Base-by-base conservation (phyloP, 2,797 vertebrate genomes). In the Cynopterus sphinx region DNA sequence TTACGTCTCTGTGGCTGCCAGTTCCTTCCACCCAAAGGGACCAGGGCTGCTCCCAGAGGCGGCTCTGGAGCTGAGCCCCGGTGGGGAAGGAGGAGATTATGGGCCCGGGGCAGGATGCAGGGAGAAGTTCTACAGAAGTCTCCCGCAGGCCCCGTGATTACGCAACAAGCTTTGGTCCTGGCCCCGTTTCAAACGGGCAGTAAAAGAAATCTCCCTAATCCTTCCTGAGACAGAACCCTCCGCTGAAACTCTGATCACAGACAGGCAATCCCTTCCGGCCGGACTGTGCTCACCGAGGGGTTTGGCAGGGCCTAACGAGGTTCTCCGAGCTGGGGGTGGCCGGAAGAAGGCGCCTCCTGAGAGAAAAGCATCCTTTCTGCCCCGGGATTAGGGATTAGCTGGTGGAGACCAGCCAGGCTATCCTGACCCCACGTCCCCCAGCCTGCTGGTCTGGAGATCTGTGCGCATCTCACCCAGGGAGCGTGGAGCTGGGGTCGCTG, bases 141-240 rank as follows among this genome's bases (percentile, higher is more conserved):
- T 74, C 65, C 61, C 3, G 6, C 0, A 21, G 63, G 67, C 65
- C 63, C 41, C 28, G 70, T 3, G 55, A 68, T 90, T 91, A 70
- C 41, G 78, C 84, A 87, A 95, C 55, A 15, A 81, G 51, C 83
- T 41, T 26, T 5, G 9, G 17, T 15, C 70, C 89, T 94, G 96
- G 97, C 95, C 68, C 17, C 0, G 39, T 7, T 81, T 93, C 97
- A 96, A 91, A 49, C 2, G 59, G 70, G 90, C 87, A 41, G 67
- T 39, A 4, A 86, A 70, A 78, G 59, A 63, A 92, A 91, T 68
- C 96, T 68, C 71, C 70, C 90, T 95, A 87, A 97, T 96, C 96
- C 97, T 96, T 97, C 97, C 95, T 94, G 91, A 89, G 67, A 91
- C 79, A 36, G 49, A 74, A 55, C 36, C 33, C 78, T 21, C 77